Evolutionary conservation across 2,113 vertebrate genomes (phyloP), one percentile per base, ranked within the genome.

Genomic region (Pteruthius melanotis): DNA sequence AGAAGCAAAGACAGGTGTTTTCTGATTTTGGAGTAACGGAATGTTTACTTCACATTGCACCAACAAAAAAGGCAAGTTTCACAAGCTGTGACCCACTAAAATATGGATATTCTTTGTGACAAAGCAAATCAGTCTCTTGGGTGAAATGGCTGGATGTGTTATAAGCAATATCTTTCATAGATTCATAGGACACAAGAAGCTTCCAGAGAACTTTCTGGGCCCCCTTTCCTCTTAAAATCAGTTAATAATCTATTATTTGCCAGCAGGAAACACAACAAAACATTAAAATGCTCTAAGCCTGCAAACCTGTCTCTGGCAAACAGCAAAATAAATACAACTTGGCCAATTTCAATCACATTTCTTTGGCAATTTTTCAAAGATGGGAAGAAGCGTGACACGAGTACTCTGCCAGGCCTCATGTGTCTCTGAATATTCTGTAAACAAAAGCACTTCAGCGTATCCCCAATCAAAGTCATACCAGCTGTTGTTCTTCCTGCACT

Each of bases 321-420:
- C 9, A 61, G 44, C 42, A 90, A 95, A 79, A 93, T 57, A 96
- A 63, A 74, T 59, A 72, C 24, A 93, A 96, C 42, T 42, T 39
- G n/a, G 45, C 66, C 86, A 63, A 78, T 96, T 94, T 85, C 60
- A 91, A 83, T 80, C 64, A 93, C 47, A 95, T 83, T 87, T 91
- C 61, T 95, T 84, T 94, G 89, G 81, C 76, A 96, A 53, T 90
- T 83, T 97, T 97, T 97, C 87, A 97, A 92, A 92, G 77, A 75
- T 39, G 57, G 50, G 47, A 93, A 96, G 82, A 92, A 94, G 70
- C 5, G 0, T 87, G 93, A 74, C 83, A 80, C 1, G 1, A 95
- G 64, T 59, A 61, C 82, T 93, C 77, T 97, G 84, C 93, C 75
- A 96, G 82, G 59, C 65, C 89, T 97, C 68, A 6, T n/a, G 66